phyloP scores from a whole-genome alignment of 2,113 vertebrate species.

The Chaetorhynchus papuensis region DNA sequence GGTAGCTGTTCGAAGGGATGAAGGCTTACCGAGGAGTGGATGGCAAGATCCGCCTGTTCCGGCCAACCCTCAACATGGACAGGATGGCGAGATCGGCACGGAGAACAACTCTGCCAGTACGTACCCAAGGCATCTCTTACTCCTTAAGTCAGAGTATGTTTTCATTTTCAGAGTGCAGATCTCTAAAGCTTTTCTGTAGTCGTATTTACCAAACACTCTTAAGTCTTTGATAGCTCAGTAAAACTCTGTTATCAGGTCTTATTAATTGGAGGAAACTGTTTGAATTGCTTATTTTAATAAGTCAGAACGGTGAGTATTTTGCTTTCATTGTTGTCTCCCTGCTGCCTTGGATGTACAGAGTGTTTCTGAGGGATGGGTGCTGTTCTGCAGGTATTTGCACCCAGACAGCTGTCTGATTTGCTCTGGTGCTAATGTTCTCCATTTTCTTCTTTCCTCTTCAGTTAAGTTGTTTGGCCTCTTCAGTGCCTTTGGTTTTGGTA shows the following conservation, averaged over 20 bases:
- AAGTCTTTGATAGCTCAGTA: not conserved
- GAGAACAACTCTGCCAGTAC: slow-evolving; percentile 83
- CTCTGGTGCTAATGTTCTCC: not conserved
- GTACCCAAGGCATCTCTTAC: not conserved
- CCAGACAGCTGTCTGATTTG: not conserved
- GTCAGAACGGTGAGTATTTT: not conserved
- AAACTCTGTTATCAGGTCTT: not conserved
- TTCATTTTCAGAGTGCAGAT: not conserved
- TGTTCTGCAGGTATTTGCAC: not conserved
- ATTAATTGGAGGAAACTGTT: not conserved
- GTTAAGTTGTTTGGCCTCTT: not conserved
- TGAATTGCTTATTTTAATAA: not conserved
- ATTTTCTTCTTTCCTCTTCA: not conserved
- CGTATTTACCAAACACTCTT: not conserved
- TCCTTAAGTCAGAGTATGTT: not conserved
- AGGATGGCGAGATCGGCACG: slow-evolving; percentile 82
- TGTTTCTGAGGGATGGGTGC: not conserved
- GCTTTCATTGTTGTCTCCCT: not conserved
- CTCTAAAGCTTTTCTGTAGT: not conserved
- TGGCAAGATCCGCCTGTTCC: slow-evolving; percentile 83
- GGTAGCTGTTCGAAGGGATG: slow-evolving; percentile 88
- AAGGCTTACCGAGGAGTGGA: slow-evolving; percentile 87
- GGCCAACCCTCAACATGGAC: slow-evolving; percentile 85
- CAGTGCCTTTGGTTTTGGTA: not conserved
- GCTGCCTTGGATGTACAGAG: not conserved